phyloP scores from a whole-genome alignment of 2,888 invertebrate genomes.

The Copidosoma aretas region DNA sequence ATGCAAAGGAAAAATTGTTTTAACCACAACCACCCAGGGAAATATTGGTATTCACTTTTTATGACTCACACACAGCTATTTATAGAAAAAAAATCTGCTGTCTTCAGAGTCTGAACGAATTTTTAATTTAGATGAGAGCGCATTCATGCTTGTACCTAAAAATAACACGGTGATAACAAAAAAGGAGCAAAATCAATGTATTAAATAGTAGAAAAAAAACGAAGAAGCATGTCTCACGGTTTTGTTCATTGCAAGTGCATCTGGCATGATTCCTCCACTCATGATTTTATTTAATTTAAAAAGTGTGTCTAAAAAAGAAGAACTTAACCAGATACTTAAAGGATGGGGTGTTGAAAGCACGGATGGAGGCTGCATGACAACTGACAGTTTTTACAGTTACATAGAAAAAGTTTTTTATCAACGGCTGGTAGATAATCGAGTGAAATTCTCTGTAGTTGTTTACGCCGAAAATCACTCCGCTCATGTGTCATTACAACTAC shows the following conservation, averaged over 20 bases:
- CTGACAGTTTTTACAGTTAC: slow-evolving; percentile 45
- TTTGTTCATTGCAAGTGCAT: slow-evolving; percentile 45
- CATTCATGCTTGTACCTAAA: slow-evolving; percentile 48
- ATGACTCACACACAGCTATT: slow-evolving; percentile 39
- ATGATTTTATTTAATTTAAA: slow-evolving; percentile 46
- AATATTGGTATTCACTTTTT: slow-evolving; percentile 34
- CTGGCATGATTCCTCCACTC: slow-evolving; percentile 46
- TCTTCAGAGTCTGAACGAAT: slow-evolving; percentile 41
- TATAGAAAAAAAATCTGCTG: slow-evolving; percentile 26
- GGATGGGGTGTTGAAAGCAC: slow-evolving; percentile 39
- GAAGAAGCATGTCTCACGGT: slow-evolving; percentile 53
- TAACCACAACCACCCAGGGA: slow-evolving; percentile 25
- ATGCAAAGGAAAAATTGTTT: slow-evolving; percentile 23
- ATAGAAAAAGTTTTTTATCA: slow-evolving; percentile 40
- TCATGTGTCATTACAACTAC: slow-evolving; percentile 44
- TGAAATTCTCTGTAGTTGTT: slow-evolving; percentile 42
- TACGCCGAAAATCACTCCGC: slow-evolving; percentile 45
- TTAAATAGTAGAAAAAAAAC: slow-evolving; percentile 43
- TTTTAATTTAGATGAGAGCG: slow-evolving; percentile 46
- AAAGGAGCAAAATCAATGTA: slow-evolving; percentile 49
- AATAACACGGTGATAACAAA: slow-evolving; percentile 48
- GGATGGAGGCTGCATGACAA: slow-evolving; percentile 48
- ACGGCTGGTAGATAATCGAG: slow-evolving; percentile 9
- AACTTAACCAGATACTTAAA: slow-evolving; percentile 47
- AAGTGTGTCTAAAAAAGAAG: slow-evolving; percentile 43